Evolutionary conservation across 2,113 vertebrate genomes (phyloP), one percentile per base, ranked within the genome.

Genomic region (Cynopterus brachyotis): DNA sequence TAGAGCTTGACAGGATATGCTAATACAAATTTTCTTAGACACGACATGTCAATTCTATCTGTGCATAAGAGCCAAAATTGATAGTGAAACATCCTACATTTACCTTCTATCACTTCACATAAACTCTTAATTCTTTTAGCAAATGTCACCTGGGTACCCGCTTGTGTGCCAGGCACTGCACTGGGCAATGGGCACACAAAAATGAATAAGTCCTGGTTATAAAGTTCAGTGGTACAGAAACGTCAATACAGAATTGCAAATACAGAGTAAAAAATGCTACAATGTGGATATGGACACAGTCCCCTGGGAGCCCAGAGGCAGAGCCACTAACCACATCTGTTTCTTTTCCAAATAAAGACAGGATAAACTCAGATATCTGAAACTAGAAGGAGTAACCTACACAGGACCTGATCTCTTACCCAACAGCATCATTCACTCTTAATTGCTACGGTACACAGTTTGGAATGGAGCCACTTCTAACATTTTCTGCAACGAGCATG

Each of bases 1-100:
- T 97, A 87, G 78, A 85, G 55, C 73, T 75, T 96, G 83, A 91
- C 13, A 88, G 42, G 16, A 84, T 81, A 89, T 37, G 79, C 30
- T 96, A 95, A 96, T 70, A n/a, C 50, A 92, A 85, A 57, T 83
- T 88, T 69, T 40, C 7, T 17, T n/a, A 97, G 95, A 67, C 70
- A 45, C 16, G 87, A 6, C 55, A 92, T 60, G 80, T 81, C 70
- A 80, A 64, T 81, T 78, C 86, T 47, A 96, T 89, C 37, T 60
- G 24, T 80, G 37, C 64, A 94, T 60, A 93, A 95, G 60, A 92
- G 45, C 50, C 76, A 80, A 80, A 75, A 75, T 0, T 91, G 40
- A 62, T 50, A 91, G 40, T 28, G 28, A 95, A 97, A 86, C 37
- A 35, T 22, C 30, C 72, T 88, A 30, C 11, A 6, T 62, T 92